phyloP scores from a whole-genome alignment of 2,888 invertebrate species.

The Teleogryllus oceanicus region DNA sequence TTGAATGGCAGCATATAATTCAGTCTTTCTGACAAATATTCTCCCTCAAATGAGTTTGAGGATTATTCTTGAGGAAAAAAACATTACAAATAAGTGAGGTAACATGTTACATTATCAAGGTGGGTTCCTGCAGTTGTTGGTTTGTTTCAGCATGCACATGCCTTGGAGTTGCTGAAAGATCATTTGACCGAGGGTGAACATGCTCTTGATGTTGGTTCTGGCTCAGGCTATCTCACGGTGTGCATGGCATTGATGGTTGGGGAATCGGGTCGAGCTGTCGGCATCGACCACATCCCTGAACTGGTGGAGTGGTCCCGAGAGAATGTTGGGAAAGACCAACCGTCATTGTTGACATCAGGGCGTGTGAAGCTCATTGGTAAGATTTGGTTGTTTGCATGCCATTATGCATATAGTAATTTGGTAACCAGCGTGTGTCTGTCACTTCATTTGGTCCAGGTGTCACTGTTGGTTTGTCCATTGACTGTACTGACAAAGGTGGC shows the following conservation, averaged over 20 bases:
- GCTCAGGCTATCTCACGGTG: constrained; percentile 88
- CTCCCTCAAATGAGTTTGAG: too few species aligned
- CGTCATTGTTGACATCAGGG: constrained; percentile 63
- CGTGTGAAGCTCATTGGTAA: constrained; percentile 68
- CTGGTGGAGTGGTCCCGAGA: constrained; percentile 68
- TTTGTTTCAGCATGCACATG: constrained; percentile 76
- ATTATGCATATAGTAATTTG: too few species aligned
- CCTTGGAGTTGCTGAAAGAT: constrained; percentile 77
- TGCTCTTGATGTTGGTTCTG: constrained; percentile 89
- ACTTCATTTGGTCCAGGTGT: too few species aligned
- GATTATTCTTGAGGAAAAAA: too few species aligned
- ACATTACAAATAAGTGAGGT: too few species aligned
- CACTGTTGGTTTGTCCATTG: too few species aligned
- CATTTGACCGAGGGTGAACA: constrained; percentile 71
- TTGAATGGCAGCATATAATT: too few species aligned
- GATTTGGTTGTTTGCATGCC: constrained; percentile 33
- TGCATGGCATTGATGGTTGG: constrained; percentile 87
- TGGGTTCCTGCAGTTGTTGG: too few species aligned
- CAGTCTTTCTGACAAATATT: too few species aligned
- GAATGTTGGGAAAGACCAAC: constrained; percentile 74
- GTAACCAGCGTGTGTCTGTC: too few species aligned
- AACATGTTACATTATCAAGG: too few species aligned
- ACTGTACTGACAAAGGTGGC: too few species aligned
- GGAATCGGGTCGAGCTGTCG: constrained; percentile 65
- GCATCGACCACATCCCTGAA: constrained; percentile 87